These are phyloP conservation scores for Anguilla pacifica DNA, from an alignment of 2,797 vertebrate genomes.

Conservation along the genomic window DNA sequence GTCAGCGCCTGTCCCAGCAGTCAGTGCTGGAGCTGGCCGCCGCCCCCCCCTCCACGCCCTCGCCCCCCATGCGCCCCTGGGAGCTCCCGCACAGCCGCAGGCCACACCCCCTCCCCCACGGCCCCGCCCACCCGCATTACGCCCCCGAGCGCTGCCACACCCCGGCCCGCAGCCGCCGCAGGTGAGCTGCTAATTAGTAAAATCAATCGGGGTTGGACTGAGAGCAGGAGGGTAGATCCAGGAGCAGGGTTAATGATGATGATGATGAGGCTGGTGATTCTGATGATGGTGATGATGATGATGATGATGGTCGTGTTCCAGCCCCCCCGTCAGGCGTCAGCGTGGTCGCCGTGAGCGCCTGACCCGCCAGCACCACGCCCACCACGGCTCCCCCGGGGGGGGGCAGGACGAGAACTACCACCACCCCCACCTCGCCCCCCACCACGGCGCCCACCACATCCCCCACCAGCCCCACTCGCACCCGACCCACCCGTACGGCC, in stretches of 20 bases:
- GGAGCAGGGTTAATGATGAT: not conserved
- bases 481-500: conserved; percentile 76
- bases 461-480: conserved; percentile 53
- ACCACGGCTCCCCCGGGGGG: conserved; percentile 65
- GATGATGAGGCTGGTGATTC: not conserved
- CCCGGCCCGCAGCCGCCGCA: conserved; percentile 89
- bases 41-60: conserved; percentile 87
- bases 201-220: too few relatives aligned
- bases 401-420: conserved; percentile 92
- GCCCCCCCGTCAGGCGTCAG: conserved; percentile 90
- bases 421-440: conserved; percentile 64
- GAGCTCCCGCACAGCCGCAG: conserved; percentile 90
- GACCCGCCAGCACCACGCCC: conserved; percentile 79
- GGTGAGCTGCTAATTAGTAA: conserved; percentile 53
- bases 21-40: conserved; percentile 88
- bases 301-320: conserved; percentile 47
- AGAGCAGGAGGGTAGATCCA: not conserved
- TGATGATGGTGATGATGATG: not conserved
- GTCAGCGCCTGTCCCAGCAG: conserved; percentile 90
- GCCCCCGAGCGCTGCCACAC: conserved; percentile 93
- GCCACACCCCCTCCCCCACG: conserved; percentile 82
- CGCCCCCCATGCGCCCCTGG: conserved; percentile 96
- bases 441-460: conserved; percentile 65
- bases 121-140: conserved; percentile 82
- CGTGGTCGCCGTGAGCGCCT: conserved; percentile 89